A percentile compares a stretch with the other conserved stretches of the same genome.
phyloP scores from a whole-genome alignment of 2,113 vertebrate species.

The Danionella cerebrum region DNA sequence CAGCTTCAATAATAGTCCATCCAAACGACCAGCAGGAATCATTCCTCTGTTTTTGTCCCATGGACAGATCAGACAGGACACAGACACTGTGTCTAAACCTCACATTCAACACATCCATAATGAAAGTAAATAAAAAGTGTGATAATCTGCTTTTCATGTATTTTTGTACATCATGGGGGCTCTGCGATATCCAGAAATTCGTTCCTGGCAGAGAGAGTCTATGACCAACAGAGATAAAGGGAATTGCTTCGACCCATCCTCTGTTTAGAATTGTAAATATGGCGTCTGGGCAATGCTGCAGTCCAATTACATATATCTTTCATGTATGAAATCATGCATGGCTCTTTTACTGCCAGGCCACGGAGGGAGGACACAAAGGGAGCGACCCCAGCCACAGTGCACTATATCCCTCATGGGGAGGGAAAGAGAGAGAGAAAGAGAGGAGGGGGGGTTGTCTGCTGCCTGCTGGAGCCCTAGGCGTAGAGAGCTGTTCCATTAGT shows the following conservation, averaged over 20 bases:
- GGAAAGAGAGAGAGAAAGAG: conserved; percentile 36
- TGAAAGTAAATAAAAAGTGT: conserved; percentile 45
- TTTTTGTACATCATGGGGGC: conserved; percentile 45
- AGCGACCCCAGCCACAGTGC: conserved; percentile 54
- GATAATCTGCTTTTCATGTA: conserved; percentile 50
- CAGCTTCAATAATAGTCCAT: not conserved
- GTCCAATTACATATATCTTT: conserved; percentile 75
- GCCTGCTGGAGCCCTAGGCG: conserved; percentile 60
- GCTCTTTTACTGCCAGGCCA: conserved; percentile 42
- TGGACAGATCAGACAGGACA: not conserved
- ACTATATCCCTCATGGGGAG: conserved; percentile 58
- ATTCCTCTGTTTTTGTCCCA: not conserved
- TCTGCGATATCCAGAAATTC: conserved; percentile 55
- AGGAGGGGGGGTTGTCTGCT: conserved; percentile 60
- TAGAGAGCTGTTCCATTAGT: conserved; percentile 49
- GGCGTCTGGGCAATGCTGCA: conserved; percentile 54
- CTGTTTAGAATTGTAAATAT: conserved; percentile 72
- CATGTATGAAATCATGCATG: conserved; percentile 74
- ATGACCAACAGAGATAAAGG: conserved; percentile 30
- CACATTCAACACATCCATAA: conserved; percentile 42
- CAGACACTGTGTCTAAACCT: conserved; percentile 19
- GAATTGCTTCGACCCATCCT: conserved; percentile 48
- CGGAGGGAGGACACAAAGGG: conserved; percentile 63
- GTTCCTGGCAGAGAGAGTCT: conserved; percentile 39
- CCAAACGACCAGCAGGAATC: not conserved